Evolutionary conservation across 2,888 invertebrate genomes (phyloP), one percentile per base, ranked within the genome.

Genomic region (Andrena praecox): DNA sequence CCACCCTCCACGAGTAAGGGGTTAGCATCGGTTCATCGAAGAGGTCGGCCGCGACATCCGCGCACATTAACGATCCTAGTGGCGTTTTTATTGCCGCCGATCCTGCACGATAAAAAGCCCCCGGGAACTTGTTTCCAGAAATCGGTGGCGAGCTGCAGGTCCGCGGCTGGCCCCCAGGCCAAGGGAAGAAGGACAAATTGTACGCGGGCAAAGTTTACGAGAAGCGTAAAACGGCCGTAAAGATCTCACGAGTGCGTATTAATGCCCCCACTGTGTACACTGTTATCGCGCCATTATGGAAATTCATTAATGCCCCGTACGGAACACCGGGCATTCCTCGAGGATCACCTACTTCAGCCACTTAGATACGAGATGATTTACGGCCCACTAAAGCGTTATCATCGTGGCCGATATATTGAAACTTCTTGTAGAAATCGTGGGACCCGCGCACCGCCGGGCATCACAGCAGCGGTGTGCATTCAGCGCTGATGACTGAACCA

Each of bases 281-380:
- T 70, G 81, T 82, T 82, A 82, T 82, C 82, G 81, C 70, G 75
- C 70, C 81, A 82, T 82, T 82, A 82, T 82, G 82, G 81, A 82
- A 80, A 82, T 80, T 82, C 82, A 82, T 82, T 80, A 82, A 82
- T 80, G 82, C 75, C 27, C 59, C 67, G 70, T 54, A 63, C 67
- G 75, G 80, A 70, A 66, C 42, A 42, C 69, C 75, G 66, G 67
- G 67, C 75, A 56, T 80, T 80, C 81, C 75, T 70, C 54, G 68
- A 75, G 70, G 75, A 71, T 67, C 82, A 54, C 67, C 56, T 48
- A 66, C 76, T 76, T 69, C 67, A 66, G 48, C 74, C 75, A 81
- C 70, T 81, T 82, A 81, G 82, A 81, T 82, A 81, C 68, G 67
- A 72, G 68, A 81, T 82, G 76, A 76, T 82, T 82, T 82, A 81